Conservation (phyloP, 1,140 invertebrate genomes). For the Phthorimaea operculella region DNA sequence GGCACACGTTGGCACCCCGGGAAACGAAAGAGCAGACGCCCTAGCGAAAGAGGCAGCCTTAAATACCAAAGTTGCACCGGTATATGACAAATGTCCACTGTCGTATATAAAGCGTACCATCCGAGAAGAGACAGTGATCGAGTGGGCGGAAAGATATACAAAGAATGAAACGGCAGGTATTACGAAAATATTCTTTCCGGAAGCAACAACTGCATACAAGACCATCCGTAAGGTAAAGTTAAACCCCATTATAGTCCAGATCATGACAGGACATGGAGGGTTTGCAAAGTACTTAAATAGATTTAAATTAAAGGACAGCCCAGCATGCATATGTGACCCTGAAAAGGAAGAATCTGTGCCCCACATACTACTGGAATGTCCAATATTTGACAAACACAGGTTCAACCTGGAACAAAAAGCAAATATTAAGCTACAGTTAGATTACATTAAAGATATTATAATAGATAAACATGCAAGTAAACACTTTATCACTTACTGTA, state of each 20-base stretch:
- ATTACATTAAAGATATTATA: too few species aligned
- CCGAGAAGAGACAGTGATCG: neutral
- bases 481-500: too few species aligned
- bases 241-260: neutral
- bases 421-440: too few species aligned
- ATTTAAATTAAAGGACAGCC: constrained; percentile 4
- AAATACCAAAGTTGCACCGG: neutral
- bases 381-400: neutral
- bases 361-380: neutral
- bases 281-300: neutral
- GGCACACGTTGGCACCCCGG: neutral
- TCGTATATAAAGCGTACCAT: neutral
- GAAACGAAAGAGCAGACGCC: constrained; percentile 4
- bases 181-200: constrained; percentile 6
- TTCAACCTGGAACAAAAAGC: too few species aligned
- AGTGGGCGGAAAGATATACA: neutral
- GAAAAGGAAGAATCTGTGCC: neutral
- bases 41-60: constrained; percentile 4
- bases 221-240: neutral
- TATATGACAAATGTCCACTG: neutral
- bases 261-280: constrained; percentile 6
- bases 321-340: constrained; percentile 7
- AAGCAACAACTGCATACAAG: neutral
- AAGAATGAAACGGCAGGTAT: neutral
- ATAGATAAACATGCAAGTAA: too few species aligned